A percentile compares a stretch with the other conserved stretches of the same genome.
Evolutionary conservation across 2,113 vertebrate genomes (phyloP).

Genomic region (Vimba vimba): DNA sequence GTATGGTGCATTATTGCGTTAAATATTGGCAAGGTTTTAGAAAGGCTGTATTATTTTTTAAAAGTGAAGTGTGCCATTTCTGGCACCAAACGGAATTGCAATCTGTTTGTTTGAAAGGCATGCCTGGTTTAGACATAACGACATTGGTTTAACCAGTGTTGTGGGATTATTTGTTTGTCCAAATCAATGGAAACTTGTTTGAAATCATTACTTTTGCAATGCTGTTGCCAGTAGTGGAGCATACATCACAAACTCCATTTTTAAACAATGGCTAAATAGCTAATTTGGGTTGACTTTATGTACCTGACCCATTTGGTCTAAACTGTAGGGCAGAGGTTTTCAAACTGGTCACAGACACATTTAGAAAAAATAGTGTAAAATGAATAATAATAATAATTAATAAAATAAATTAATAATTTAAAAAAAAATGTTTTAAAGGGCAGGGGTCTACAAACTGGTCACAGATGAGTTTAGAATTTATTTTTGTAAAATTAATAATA

Average conservation of each 20-base stretch:
- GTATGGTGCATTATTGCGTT: background rate
- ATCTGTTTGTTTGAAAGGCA: background rate
- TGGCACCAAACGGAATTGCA: background rate
- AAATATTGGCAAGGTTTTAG: background rate
- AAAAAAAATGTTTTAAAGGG: too few species aligned
- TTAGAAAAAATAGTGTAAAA: background rate
- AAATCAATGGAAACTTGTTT: background rate
- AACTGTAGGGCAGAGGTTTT: too few species aligned
- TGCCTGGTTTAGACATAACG: background rate
- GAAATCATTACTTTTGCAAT: background rate
- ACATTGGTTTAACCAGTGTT: background rate
- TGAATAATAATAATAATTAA: background rate
- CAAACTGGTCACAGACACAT: too few species aligned
- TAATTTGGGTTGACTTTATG: background rate
- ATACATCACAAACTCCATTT: background rate
- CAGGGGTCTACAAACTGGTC: too few species aligned
- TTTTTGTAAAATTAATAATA: too few species aligned
- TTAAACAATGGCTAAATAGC: background rate
- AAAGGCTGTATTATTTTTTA: background rate
- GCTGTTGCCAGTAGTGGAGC: background rate
- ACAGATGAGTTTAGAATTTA: too few species aligned
- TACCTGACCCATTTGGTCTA: background rate
- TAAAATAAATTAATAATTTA: too few species aligned
- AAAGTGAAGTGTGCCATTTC: constrained; percentile 12
- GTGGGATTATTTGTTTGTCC: background rate